Conservation (phyloP, 1,140 invertebrate species). For the Drosophila ficusphila region DNA sequence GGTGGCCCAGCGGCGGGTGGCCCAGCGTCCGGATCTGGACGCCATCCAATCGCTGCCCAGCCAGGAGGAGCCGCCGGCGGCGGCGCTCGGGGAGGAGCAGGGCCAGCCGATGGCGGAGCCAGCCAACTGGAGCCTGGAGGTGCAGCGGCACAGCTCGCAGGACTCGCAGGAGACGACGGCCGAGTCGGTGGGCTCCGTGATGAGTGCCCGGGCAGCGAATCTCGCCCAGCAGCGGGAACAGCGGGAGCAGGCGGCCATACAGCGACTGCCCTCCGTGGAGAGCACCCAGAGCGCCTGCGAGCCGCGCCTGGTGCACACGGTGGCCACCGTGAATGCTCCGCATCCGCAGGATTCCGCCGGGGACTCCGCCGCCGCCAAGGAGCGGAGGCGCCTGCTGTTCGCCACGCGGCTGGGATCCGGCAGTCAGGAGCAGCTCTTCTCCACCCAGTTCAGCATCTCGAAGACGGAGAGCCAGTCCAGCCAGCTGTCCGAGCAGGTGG, state of each 20-base stretch:
- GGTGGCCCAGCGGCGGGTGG: slow-evolving; percentile 44
- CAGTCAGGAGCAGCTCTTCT: slow-evolving; percentile 84
- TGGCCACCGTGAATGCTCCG: slow-evolving; percentile 62
- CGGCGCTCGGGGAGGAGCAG: not conserved
- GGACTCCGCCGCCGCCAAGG: slow-evolving; percentile 62
- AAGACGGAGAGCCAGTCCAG: slow-evolving; percentile 85
- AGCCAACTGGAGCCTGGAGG: slow-evolving; percentile 72
- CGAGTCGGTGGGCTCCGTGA: slow-evolving; percentile 57
- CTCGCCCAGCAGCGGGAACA: slow-evolving; percentile 48
- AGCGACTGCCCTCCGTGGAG: slow-evolving; percentile 67
- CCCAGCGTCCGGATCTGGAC: slow-evolving; percentile 69
- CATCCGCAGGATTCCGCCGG: slow-evolving; percentile 9
- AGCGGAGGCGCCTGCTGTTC: slow-evolving; percentile 83
- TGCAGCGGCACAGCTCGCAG: slow-evolving; percentile 75
- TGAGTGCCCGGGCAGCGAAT: slow-evolving; percentile 57
- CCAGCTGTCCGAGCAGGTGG: slow-evolving; percentile 84
- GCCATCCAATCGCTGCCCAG: slow-evolving; percentile 75
- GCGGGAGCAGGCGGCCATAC: slow-evolving; percentile 44
- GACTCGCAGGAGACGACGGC: slow-evolving; percentile 70
- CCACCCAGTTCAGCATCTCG: slow-evolving; percentile 84
- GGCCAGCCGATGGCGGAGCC: slow-evolving; percentile 23
- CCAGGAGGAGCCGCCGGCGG: slow-evolving; percentile 52
- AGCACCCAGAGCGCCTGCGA: slow-evolving; percentile 72
- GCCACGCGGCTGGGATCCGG: slow-evolving; percentile 84
- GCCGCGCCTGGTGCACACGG: slow-evolving; percentile 63